Evolutionary conservation across 2,113 vertebrate species (phyloP), one percentile per base, ranked within the genome.

Genomic region (Illadopsis cleaveri): DNA sequence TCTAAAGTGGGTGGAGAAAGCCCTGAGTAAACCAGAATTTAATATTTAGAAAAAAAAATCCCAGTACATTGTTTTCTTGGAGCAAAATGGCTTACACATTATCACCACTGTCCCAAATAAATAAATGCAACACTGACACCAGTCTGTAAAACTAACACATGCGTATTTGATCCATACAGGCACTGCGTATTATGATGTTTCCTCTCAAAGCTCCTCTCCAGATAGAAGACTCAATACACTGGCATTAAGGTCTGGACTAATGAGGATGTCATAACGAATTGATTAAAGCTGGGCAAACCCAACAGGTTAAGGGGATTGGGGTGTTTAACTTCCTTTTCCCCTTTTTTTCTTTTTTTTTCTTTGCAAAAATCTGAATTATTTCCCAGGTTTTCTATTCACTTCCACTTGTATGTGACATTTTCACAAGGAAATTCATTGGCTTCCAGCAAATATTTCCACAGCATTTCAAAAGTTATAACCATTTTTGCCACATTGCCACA

Each of bases 101-200:
- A 94, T 96, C 91, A 97, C 78, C 82, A 48, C 90, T 50, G 37
- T 94, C 94, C 96, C 80, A 51, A 77, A 94, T 81, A 97, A 97
- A 97, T 85, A 96, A 93, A 95, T 78, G 61, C 81, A 93, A 90
- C 77, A 47, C 68, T 58, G 90, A 88, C 93, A 96, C 76, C 83
- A 95, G 93, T 85, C 95, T 97, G 85, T 95, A 96, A 96, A 97
- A 97, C 82, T 96, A 97, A 91, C 93, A 97, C 81, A 64, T 68
- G 85, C 72, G 91, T 97, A 96, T 96, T 93, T 97, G 91, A 96
- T 96, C 94, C 6, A 4, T 69, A 93, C 47, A 96, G 92, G 77
- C 86, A 95, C 65, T 56, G 69, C 6, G 5, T 83, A 83, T 30
- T 85, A 92, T 89, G 90, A 86, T 80, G 86, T 77, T 89, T 92